These are phyloP conservation scores for Ennomos fuscantarius DNA, from an alignment of 2,888 invertebrate genomes.

Conservation along the genomic window DNA sequence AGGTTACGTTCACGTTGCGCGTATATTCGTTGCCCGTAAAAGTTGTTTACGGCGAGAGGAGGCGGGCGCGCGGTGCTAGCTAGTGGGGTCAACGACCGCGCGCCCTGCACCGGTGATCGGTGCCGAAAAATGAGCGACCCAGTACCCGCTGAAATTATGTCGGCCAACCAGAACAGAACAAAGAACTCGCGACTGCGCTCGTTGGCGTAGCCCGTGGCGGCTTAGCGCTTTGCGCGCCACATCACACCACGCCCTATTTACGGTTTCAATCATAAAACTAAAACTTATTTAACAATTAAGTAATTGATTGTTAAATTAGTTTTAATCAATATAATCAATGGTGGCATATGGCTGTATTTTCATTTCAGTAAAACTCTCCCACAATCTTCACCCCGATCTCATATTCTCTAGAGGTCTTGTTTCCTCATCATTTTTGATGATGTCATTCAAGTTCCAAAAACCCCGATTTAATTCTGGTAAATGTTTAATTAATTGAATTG, in stretches of 20 bases:
- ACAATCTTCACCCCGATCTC: too few species aligned
- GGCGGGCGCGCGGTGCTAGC: slow-evolving; percentile 58
- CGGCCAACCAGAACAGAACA: slow-evolving; percentile 67
- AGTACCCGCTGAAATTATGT: slow-evolving; percentile 75
- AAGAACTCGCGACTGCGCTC: slow-evolving; percentile 57
- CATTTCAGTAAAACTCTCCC: too few species aligned
- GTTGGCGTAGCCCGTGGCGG: slow-evolving; percentile 42
- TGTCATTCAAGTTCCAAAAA: slow-evolving; percentile 30
- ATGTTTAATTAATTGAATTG: slow-evolving; percentile 38
- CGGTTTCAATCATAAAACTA: slow-evolving; percentile 1
- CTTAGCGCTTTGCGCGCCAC: slow-evolving; percentile 30
- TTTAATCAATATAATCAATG: too few species aligned
- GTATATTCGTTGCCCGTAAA: slow-evolving; percentile 83
- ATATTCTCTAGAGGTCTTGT: too few species aligned
- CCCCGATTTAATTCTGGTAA: slow-evolving; percentile 30
- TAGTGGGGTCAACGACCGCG: slow-evolving; percentile 68
- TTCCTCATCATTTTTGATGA: slow-evolving; percentile 36
- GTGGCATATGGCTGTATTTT: too few species aligned
- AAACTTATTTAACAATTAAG: too few species aligned
- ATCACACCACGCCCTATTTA: slow-evolving; percentile 27
- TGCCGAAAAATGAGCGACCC: slow-evolving; percentile 83
- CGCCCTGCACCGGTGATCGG: slow-evolving; percentile 73
- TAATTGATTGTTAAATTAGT: background rate
- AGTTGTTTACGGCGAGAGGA: slow-evolving; percentile 77
- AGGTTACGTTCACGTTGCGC: slow-evolving; percentile 84